Percentiles rank a stretch among this genome's conserved stretches.
Evolutionary conservation across 2,113 vertebrate genomes (phyloP).

Genomic region (Ahaetulla prasina): DNA sequence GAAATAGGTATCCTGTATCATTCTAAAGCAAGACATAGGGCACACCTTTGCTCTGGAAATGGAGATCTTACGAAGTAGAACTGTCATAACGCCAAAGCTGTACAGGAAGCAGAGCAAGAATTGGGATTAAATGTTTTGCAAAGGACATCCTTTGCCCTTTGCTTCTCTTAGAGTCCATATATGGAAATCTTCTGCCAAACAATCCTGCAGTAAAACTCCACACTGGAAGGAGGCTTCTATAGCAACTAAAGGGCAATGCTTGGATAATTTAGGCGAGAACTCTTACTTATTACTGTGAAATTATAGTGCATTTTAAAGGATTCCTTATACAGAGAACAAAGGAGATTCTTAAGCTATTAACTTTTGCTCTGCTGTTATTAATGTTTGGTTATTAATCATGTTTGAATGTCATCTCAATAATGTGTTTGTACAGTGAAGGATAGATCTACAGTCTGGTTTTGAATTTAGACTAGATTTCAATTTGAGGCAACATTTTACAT

Average conservation of each 20-base stretch:
- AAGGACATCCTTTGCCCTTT: conserved; percentile 44
- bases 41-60: conserved; percentile 52
- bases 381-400: conserved; percentile 61
- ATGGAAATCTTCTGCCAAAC: conserved; percentile 56
- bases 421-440: conserved; percentile 41
- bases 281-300: conserved; percentile 58
- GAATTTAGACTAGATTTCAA: conserved; percentile 42
- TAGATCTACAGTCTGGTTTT: conserved; percentile 41
- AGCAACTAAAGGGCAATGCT: conserved; percentile 39
- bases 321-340: conserved; percentile 39
- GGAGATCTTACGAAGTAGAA: conserved; percentile 41
- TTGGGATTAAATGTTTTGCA: conserved; percentile 48
- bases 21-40: conserved; percentile 13
- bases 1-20: not conserved
- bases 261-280: conserved; percentile 46
- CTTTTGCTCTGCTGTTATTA: conserved; percentile 66
- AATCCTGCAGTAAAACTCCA: conserved; percentile 41
- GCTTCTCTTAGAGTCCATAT: conserved; percentile 54
- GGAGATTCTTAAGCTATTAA: conserved; percentile 64
- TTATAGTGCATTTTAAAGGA: conserved; percentile 54
- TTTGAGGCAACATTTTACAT: conserved; percentile 38
- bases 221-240: conserved; percentile 38
- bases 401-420: conserved; percentile 54
- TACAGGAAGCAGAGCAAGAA: conserved; percentile 63
- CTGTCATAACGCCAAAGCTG: conserved; percentile 51